Evolutionary conservation across 2,888 invertebrate genomes (phyloP), one percentile per base, ranked within the genome.

Genomic region (Drosophila maculinotata): DNA sequence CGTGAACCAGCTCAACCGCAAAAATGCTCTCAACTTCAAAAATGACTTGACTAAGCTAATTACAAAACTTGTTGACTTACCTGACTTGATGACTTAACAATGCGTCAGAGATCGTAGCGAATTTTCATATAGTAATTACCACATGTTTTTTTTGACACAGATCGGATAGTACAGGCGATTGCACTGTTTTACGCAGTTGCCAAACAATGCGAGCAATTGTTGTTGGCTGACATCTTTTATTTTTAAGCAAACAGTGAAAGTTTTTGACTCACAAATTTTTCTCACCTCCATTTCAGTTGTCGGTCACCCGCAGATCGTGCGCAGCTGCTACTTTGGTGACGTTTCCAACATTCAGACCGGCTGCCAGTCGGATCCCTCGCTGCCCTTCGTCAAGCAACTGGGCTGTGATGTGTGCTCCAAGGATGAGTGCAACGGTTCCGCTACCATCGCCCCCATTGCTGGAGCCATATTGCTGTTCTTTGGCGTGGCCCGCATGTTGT

Each of bases 261-360:
- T 68, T 15, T 17, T 23, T n/a, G 20, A 20, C 39, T 45, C 12
- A 56, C 26, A 14, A n/a, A 1, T n/a, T 23, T 44, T 51, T 44
- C 35, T 36, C 48, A 47, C 53, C 26, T 63, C 12, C 1, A 64
- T 49, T 74, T 64, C 60, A 89, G 89, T 76, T 36, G 74, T 59
- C 45, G 89, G 90, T 28, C 76, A 69, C 3, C 80, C 77, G 0
- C 88, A 84, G 49, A 76, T 88, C 49, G 73, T 79, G 39, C 86
- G 89, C 58, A 75, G 75, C 59, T 91, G 91, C 58, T 91, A 85
- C 64, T 91, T 89, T 12, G 91, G 91, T 2, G 90, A 90, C 26
- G 48, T 89, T 1, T 69, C 67, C 38, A 80, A 90, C 25, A 79
- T 88, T 6, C 78, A 87, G 17, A 47, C 35, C 2, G 91, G 91